A percentile compares a stretch with the other conserved stretches of the same genome.
phyloP scores from a whole-genome alignment of 2,888 invertebrate genomes.

The Brenthis daphne region DNA sequence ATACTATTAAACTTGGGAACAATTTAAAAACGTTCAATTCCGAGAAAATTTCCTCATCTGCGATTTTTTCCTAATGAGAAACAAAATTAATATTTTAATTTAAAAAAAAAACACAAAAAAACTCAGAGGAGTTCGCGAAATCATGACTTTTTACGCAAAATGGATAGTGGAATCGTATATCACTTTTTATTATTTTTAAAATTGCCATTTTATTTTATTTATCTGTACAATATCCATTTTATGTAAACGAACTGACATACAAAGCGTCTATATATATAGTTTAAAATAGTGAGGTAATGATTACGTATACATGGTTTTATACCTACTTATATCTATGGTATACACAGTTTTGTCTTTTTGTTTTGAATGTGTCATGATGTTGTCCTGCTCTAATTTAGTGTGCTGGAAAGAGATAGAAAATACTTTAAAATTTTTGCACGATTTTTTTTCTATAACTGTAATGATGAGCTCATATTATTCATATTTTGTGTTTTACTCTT shows the following conservation, averaged over 20 bases:
- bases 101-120: conserved; percentile 2
- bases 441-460: too few relatives aligned
- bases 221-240: conserved; percentile 3
- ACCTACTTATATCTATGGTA: conserved; percentile 58
- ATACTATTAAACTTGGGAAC: conserved; percentile 13
- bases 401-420: conserved; percentile 28
- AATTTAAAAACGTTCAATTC: conserved; percentile 6
- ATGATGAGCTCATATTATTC: too few relatives aligned
- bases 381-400: conserved; percentile 28
- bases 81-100: background rate
- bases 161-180: background rate
- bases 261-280: conserved; percentile 47
- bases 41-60: conserved; percentile 14
- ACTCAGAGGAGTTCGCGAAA: conserved; percentile 4
- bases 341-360: conserved; percentile 63
- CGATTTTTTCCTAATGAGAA: conserved; percentile 1
- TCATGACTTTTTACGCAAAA: conserved; percentile 1
- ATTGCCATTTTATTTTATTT: background rate
- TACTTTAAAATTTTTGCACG: too few relatives aligned
- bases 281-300: conserved; percentile 82
- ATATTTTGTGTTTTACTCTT: background rate
- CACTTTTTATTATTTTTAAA: background rate
- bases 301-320: conserved; percentile 84
- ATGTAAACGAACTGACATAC: conserved; percentile 21
- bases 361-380: conserved; percentile 32